phyloP scores from a whole-genome alignment of 2,113 vertebrate species.

The Austrofundulus limnaeus region DNA sequence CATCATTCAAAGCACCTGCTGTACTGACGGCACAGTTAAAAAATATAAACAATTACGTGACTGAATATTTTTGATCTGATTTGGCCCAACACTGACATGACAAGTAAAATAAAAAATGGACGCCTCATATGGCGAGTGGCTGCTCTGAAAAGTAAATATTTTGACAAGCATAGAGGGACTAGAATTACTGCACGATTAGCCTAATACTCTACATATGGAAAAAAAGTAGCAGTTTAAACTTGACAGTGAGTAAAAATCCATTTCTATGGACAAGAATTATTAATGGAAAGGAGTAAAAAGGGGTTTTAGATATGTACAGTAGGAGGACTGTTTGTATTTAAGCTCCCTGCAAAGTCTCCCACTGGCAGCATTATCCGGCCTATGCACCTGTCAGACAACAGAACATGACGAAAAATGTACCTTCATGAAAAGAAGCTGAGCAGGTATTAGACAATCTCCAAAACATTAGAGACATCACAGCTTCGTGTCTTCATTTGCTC shows the following conservation, averaged over 20 bases:
- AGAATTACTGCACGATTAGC: slow-evolving; percentile 64
- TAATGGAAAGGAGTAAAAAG: slow-evolving; percentile 72
- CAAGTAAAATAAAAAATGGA: not conserved
- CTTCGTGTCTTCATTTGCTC: slow-evolving; percentile 45
- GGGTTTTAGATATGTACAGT: slow-evolving; percentile 77
- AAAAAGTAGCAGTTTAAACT: slow-evolving; percentile 60
- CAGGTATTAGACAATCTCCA: slow-evolving; percentile 54
- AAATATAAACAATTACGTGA: not conserved
- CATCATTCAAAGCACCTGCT: not conserved
- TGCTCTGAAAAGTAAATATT: slow-evolving; percentile 32
- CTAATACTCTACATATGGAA: slow-evolving; percentile 63
- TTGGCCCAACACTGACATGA: not conserved
- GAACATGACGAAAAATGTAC: slow-evolving; percentile 58
- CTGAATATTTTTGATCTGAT: not conserved
- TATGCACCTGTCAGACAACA: slow-evolving; percentile 75
- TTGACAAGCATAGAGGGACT: slow-evolving; percentile 57
- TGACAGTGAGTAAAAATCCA: slow-evolving; percentile 72
- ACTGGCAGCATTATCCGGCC: slow-evolving; percentile 72
- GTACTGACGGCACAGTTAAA: not conserved
- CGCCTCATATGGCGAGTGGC: slow-evolving; percentile 18
- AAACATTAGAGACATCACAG: slow-evolving; percentile 50
- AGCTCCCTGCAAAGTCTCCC: slow-evolving; percentile 74
- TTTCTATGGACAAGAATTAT: slow-evolving; percentile 73
- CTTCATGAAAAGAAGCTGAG: slow-evolving; percentile 56
- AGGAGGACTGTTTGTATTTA: slow-evolving; percentile 74